phyloP scores from a whole-genome alignment of 2,888 invertebrate species.

The Harpalus rubripes region DNA sequence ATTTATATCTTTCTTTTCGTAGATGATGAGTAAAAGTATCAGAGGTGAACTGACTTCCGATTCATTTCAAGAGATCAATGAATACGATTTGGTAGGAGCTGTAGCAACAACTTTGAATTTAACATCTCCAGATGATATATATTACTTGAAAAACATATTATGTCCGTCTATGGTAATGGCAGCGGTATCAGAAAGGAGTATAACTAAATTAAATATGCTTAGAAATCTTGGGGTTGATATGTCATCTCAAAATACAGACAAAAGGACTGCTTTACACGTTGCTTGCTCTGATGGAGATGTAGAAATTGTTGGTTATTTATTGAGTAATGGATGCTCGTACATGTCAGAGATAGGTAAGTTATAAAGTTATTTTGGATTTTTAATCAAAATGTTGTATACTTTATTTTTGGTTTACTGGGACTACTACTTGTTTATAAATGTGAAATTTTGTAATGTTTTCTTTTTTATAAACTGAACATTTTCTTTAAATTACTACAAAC shows the following conservation, averaged over 20 bases:
- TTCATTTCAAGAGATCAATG: conserved; percentile 72
- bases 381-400: too few relatives aligned
- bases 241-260: conserved; percentile 86
- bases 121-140: conserved; percentile 79
- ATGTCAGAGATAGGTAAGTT: conserved; percentile 83
- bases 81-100: conserved; percentile 81
- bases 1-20: conserved; percentile 66
- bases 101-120: conserved; percentile 80
- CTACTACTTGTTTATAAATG: too few relatives aligned
- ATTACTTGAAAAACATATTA: conserved; percentile 81
- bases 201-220: conserved; percentile 77
- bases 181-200: conserved; percentile 80
- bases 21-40: conserved; percentile 89
- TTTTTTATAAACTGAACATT: too few relatives aligned
- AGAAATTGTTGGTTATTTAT: conserved; percentile 84
- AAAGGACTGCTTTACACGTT: conserved; percentile 89
- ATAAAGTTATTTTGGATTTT: too few relatives aligned
- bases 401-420: too few relatives aligned
- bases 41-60: conserved; percentile 87
- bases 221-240: conserved; percentile 84
- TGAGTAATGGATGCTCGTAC: conserved; percentile 90
- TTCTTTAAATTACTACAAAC: too few relatives aligned
- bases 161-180: conserved; percentile 86
- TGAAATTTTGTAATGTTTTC: too few relatives aligned
- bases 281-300: conserved; percentile 87